Evolutionary conservation across 2,797 vertebrate genomes (phyloP), one percentile per base, ranked within the genome.

Genomic region (Tachyglossus aculeatus): DNA sequence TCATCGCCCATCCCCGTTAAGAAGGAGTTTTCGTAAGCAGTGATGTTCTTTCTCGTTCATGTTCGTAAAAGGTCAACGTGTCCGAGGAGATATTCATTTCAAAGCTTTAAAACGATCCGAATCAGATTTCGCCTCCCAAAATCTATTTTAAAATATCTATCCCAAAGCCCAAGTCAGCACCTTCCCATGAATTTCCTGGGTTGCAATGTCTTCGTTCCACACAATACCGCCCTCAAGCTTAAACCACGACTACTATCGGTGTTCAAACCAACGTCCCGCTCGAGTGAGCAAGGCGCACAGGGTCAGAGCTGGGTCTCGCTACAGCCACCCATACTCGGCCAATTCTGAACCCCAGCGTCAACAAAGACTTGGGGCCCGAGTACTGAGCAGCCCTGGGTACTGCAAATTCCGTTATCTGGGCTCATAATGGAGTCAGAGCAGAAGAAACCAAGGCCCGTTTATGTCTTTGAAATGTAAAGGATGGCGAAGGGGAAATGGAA

Each of bases 1-100:
- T 22, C 58, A 64, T 29, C 25, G 14, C 67, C 36, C 51, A 19
- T 4, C 53, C 53, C 38, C 66, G 71, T 79, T 40, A 68, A 21
- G 21, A 72, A 40, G 51, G 1, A 31, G 57, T 45, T 74, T 71
- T 73, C 51, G 29, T 19, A 39, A 25, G 25, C 58, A 34, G 37
- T 62, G 37, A 11, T 1, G 1, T 36, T 60, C 21, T 47, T 80
- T 72, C 62, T 15, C 32, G n/a, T 3, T 18, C 71, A 52, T 44
- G 71, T 69, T 88, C 62, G 69, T 52, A 72, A 54, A 74, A 78
- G 43, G 64, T 43, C 39, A 68, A 27, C 27, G n/a, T 78, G 50
- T 71, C 38, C 24, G 32, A 29, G 25, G 41, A 51, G 37, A 63
- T 60, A n/a, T 66, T 63, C 47, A 29, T 34, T 16, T 37, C 19